A percentile compares a stretch with the other conserved stretches of the same genome.
phyloP scores from a whole-genome alignment of 2,888 invertebrate genomes.

The Drosophila kanekoi region DNA sequence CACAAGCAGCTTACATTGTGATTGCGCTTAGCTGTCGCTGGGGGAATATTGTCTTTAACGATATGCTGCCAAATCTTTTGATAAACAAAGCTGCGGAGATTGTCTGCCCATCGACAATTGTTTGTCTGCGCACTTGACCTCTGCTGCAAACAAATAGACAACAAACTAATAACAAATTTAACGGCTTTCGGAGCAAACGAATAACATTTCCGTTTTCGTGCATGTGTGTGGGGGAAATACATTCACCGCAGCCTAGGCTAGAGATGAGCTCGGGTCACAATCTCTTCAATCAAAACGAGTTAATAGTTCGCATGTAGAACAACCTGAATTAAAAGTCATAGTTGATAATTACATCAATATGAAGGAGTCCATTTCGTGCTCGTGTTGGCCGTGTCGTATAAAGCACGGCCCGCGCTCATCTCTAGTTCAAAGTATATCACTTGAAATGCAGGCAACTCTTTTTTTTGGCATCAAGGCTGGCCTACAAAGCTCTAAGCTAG shows the following conservation, averaged over 20 bases:
- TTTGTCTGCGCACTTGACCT: slow-evolving; percentile 70
- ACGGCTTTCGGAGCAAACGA: slow-evolving; percentile 64
- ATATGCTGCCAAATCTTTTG: slow-evolving; percentile 34
- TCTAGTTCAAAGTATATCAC: slow-evolving; percentile 26
- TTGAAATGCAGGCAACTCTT: slow-evolving; percentile 56
- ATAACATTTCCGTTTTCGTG: slow-evolving; percentile 72
- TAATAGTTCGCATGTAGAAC: no score
- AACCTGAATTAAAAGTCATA: no score
- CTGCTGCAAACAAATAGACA: slow-evolving; percentile 37
- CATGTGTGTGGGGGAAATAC: slow-evolving; percentile 69
- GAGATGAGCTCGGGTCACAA: no score
- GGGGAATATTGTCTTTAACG: background rate
- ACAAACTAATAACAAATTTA: slow-evolving; percentile 52
- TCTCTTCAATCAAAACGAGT: no score
- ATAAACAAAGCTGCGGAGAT: slow-evolving; percentile 50
- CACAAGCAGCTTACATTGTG: slow-evolving; percentile 5
- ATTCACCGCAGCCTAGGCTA: slow-evolving; percentile 57
- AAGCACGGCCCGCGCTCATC: no score
- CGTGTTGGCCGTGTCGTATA: no score
- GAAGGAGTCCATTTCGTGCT: no score
- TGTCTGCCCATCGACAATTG: slow-evolving; percentile 51
- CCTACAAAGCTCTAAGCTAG: slow-evolving; percentile 2
- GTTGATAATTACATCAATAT: no score
- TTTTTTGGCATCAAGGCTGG: slow-evolving; percentile 56
- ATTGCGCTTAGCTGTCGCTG: background rate